phyloP scores from a whole-genome alignment of 2,113 vertebrate genomes.

The Stictonetta naevosa region DNA sequence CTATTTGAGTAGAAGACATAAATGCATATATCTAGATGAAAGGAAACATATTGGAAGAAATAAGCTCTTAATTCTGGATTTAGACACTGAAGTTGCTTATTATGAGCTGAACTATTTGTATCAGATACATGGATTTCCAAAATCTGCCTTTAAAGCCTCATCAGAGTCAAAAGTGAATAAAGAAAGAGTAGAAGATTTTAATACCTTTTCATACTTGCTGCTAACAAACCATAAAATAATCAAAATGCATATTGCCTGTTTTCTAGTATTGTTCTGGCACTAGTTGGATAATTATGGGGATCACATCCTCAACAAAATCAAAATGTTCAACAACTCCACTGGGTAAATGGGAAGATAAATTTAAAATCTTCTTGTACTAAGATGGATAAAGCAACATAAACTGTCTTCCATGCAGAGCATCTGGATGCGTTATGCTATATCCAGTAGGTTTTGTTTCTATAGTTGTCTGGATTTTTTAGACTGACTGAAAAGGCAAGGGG shows the following conservation, averaged over 20 bases:
- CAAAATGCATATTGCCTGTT: background rate
- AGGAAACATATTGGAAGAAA: background rate
- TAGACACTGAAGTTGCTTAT: background rate
- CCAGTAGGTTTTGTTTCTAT: background rate
- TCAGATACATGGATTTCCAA: background rate
- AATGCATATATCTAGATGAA: background rate
- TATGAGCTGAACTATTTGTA: background rate
- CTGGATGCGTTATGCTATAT: background rate
- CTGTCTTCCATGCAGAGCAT: rapidly evolving
- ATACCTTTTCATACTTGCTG: background rate
- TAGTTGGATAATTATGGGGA: background rate
- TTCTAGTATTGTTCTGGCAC: background rate
- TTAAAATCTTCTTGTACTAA: background rate
- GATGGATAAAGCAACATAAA: background rate
- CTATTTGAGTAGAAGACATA: background rate
- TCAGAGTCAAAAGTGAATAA: background rate
- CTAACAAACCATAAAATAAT: background rate
- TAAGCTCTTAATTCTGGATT: background rate
- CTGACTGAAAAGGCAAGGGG: background rate
- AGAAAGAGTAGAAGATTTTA: background rate
- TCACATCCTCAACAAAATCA: background rate
- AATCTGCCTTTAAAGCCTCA: background rate
- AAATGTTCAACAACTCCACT: background rate
- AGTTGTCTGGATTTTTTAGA: background rate
- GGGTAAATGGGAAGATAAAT: background rate